Conservation (phyloP, 2,888 invertebrate species). For the Cataglyphis altisquamis region DNA sequence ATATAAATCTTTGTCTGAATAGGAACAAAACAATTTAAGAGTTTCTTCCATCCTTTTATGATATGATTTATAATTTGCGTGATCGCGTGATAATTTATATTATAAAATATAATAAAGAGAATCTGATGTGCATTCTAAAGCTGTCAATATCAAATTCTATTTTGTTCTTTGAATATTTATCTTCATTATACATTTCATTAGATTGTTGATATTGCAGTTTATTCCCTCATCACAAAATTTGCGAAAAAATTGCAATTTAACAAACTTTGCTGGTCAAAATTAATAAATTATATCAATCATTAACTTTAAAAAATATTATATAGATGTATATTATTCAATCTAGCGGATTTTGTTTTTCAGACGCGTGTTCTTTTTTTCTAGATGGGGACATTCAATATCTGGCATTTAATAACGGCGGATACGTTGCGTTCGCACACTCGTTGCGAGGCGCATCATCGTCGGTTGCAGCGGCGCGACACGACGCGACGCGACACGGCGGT, state of each 20-base stretch:
- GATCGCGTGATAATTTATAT: background rate
- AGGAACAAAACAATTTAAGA: background rate
- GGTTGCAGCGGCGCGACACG: constrained; percentile 52
- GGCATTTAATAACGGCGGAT: constrained; percentile 64
- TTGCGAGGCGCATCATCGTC: constrained; percentile 59
- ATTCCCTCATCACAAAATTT: background rate
- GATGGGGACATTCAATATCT: constrained; percentile 9
- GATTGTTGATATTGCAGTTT: background rate
- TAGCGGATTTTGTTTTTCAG: background rate
- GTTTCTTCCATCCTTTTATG: background rate
- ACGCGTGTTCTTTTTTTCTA: constrained; percentile 5
- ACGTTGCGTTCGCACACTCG: constrained; percentile 48
- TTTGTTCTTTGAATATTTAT: background rate
- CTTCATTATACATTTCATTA: background rate
- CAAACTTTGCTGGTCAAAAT: background rate
- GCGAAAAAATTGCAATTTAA: background rate
- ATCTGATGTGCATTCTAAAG: background rate
- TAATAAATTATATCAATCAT: background rate
- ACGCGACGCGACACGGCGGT: constrained; percentile 60
- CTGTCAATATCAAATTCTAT: too few relatives aligned
- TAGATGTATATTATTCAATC: background rate
- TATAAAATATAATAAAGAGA: background rate
- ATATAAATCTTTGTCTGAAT: background rate
- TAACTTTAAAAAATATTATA: background rate
- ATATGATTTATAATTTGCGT: background rate